phyloP scores from a whole-genome alignment of 1,140 invertebrate genomes.

The Olivierus martensii region DNA sequence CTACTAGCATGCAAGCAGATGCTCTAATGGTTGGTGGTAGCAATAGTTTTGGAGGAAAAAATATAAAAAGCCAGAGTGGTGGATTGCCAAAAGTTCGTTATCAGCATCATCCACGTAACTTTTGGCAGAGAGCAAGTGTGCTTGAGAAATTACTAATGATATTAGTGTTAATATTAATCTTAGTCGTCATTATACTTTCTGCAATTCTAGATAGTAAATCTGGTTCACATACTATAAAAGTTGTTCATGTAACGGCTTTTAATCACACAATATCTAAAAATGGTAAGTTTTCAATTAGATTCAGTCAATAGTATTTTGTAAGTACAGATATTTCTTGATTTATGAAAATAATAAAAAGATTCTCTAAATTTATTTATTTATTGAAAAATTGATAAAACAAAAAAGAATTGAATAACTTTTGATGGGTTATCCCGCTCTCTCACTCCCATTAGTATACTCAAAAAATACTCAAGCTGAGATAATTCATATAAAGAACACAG shows the following conservation, averaged over 20 bases:
- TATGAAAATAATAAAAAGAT: too few species aligned
- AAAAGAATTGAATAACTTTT: too few species aligned
- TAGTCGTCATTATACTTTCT: constrained; percentile 36
- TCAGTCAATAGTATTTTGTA: too few species aligned
- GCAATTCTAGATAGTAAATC: constrained; percentile 37
- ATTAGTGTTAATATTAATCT: constrained; percentile 37
- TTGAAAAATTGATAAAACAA: too few species aligned
- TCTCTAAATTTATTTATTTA: too few species aligned
- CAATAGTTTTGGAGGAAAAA: background rate
- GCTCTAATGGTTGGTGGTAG: constrained; percentile 7
- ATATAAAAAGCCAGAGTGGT: background rate
- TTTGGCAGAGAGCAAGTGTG: constrained; percentile 45
- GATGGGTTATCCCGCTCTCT: too few species aligned
- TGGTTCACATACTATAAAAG: constrained; percentile 8
- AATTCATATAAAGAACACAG: too few species aligned
- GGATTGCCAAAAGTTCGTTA: constrained; percentile 29
- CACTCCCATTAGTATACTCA: too few species aligned
- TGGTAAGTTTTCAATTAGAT: too few species aligned
- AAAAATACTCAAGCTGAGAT: too few species aligned
- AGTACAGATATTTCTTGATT: too few species aligned
- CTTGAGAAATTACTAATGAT: constrained; percentile 44
- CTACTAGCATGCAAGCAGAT: constrained; percentile 21
- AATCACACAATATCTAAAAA: too few species aligned
- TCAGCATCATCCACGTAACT: constrained; percentile 27
- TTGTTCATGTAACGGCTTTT: constrained; percentile 12